Base-by-base conservation (phyloP, 2,113 vertebrate species). In the Balaenoptera acutorostrata region DNA sequence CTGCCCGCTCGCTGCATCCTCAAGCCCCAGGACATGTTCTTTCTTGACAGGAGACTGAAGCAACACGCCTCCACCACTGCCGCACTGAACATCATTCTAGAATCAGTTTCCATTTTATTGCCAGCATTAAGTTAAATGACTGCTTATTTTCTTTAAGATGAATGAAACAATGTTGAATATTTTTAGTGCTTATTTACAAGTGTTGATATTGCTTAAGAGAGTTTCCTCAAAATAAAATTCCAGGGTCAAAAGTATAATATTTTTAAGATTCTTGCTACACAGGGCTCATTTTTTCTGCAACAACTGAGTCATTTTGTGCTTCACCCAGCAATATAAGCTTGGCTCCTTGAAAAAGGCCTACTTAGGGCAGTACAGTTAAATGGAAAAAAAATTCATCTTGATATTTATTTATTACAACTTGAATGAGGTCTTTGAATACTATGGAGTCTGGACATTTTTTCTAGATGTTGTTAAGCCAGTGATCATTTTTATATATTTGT, bases 71-170 rank as follows among this genome's bases (percentile, higher is more conserved):
- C 68, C 5, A 49, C 18, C 44, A 23, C 61, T 10, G 8, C 11
- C 27, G 6, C 36, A 18, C 1, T 0, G 5, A 20, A 44, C 66
- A 8, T 2, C 55, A 2, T 0, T 2, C 44, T 1, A 6, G 8
- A 44, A 18, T 25, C n/a, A 1, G 61, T 41, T 63, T 59, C 39
- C 27, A 0, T n/a, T 63, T 49, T 8, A 2, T 6, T 52, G 63
- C 46, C 12, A 13, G 14, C 63, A 18, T 15, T 7, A 11, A 29
- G 23, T 49, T 31, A 52, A 77, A 9, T 0, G 49, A 5, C 36
- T 61, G 44, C 29, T 66, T 33, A 25, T 78, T 83, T 88, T 52
- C 81, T 33, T 74, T 29, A 55, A 25, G 29, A 72, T 33, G 20
- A 59, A 20, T 8, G 27, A 49, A 91, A 52, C 68, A 61, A 75